A percentile compares a stretch with the other conserved stretches of the same genome.
Evolutionary conservation across 2,113 vertebrate genomes (phyloP).

Genomic region (Chaenogobius annularis): DNA sequence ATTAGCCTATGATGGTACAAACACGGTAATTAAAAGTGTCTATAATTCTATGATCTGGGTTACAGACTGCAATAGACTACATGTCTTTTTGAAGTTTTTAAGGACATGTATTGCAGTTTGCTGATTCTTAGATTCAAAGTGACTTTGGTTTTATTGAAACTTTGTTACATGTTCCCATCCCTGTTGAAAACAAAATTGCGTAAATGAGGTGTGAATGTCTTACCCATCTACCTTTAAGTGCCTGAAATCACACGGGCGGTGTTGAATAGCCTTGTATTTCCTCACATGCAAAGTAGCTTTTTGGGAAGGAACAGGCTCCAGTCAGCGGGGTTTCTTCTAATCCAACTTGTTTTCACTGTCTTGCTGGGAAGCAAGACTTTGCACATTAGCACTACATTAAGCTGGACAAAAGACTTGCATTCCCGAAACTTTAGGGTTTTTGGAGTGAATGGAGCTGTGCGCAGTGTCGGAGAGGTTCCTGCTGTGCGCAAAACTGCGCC

Average conservation of each 20-base stretch:
- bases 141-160: conserved; percentile 16
- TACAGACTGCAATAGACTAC: no score
- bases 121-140: conserved; percentile 20
- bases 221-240: conserved; percentile 46
- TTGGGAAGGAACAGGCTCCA: conserved; percentile 42
- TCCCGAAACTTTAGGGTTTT: conserved; percentile 63
- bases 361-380: conserved; percentile 70
- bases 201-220: conserved; percentile 59
- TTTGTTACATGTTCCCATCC: conserved; percentile 9
- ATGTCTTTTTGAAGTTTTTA: background rate
- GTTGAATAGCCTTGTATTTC: conserved; percentile 57
- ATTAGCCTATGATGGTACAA: background rate
- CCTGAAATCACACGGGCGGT: conserved; percentile 47
- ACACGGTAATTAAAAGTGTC: background rate
- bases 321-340: conserved; percentile 63
- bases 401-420: conserved; percentile 64
- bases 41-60: background rate
- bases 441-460: conserved; percentile 32
- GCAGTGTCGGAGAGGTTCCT: conserved; percentile 19
- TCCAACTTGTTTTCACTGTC: conserved; percentile 81
- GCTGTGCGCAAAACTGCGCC: conserved; percentile 26
- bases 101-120: background rate
- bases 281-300: conserved; percentile 63
- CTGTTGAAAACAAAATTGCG: conserved; percentile 21
- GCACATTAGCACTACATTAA: conserved; percentile 76